Conservation (phyloP, 30 jellyfish, hydroid and myxozoan species). For the Clytia hemisphaerica region DNA sequence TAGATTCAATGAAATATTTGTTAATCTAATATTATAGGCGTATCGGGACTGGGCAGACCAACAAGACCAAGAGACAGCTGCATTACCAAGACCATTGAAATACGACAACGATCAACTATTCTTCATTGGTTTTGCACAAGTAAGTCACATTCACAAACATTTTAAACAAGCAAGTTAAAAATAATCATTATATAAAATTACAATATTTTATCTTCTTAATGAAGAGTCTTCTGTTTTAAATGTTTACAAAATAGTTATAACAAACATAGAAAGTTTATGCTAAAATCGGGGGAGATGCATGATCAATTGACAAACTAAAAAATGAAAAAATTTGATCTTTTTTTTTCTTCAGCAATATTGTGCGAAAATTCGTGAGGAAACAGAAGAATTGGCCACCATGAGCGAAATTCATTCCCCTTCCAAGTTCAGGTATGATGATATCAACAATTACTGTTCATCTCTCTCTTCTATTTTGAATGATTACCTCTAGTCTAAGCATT, state of each 20-base stretch:
- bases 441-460: no score
- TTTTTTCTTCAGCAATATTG: slow-evolving; percentile 72
- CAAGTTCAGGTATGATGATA: slow-evolving; percentile 71
- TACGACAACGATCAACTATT: slow-evolving; percentile 62
- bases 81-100: no score
- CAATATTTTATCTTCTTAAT: no score
- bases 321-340: neutral
- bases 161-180: no score
- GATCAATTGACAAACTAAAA: no score
- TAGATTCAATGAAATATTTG: neutral
- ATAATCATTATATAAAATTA: no score
- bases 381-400: slow-evolving; percentile 87
- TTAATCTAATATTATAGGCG: slow-evolving; percentile 49
- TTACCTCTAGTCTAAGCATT: no score
- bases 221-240: no score
- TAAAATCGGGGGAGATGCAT: no score
- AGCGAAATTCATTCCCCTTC: slow-evolving; percentile 98
- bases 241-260: no score
- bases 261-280: no score
- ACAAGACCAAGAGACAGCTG: slow-evolving; percentile 67
- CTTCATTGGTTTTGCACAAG: slow-evolving; percentile 97
- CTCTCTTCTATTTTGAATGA: no score
- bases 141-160: slow-evolving; percentile 9
- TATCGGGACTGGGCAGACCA: slow-evolving; percentile 69
- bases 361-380: slow-evolving; percentile 83